Percentiles rank a stretch among this genome's conserved stretches.
phyloP scores from a whole-genome alignment of 1,140 invertebrate genomes.

The Hestina assimilis region DNA sequence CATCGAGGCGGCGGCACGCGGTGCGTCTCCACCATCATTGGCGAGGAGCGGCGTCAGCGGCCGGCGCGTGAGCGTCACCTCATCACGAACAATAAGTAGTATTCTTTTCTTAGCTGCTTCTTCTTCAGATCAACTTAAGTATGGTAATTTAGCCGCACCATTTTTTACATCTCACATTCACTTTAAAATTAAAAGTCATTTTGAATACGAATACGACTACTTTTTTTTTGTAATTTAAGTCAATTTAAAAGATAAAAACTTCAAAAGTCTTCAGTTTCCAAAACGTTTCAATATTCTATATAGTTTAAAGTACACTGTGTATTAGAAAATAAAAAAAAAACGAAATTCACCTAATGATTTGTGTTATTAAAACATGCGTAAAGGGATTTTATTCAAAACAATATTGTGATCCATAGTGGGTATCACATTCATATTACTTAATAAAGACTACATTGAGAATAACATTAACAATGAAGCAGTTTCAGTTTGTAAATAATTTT shows the following conservation, averaged over 20 bases:
- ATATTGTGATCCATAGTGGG: too few relatives aligned
- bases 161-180: slow-evolving; percentile 24
- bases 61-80: slow-evolving; percentile 72
- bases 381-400: too few relatives aligned
- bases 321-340: not conserved
- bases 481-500: too few relatives aligned
- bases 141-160: slow-evolving; percentile 26
- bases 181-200: slow-evolving; percentile 20
- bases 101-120: slow-evolving; percentile 25
- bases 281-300: not conserved
- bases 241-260: not conserved
- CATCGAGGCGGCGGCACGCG: slow-evolving; percentile 71
- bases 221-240: not conserved
- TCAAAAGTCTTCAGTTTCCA: not conserved
- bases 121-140: slow-evolving; percentile 18
- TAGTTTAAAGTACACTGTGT: not conserved
- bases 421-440: too few relatives aligned
- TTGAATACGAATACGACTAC: slow-evolving; percentile 13
- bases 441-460: too few relatives aligned
- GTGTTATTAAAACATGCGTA: slow-evolving; percentile 8
- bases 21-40: slow-evolving; percentile 78
- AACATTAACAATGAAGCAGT: too few relatives aligned
- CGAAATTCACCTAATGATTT: not conserved
- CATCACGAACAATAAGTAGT: slow-evolving; percentile 45
- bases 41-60: slow-evolving; percentile 71